Evolutionary conservation across 1,140 invertebrate species (phyloP), one percentile per base, ranked within the genome.

Genomic region (Meloidogyne exigua): DNA sequence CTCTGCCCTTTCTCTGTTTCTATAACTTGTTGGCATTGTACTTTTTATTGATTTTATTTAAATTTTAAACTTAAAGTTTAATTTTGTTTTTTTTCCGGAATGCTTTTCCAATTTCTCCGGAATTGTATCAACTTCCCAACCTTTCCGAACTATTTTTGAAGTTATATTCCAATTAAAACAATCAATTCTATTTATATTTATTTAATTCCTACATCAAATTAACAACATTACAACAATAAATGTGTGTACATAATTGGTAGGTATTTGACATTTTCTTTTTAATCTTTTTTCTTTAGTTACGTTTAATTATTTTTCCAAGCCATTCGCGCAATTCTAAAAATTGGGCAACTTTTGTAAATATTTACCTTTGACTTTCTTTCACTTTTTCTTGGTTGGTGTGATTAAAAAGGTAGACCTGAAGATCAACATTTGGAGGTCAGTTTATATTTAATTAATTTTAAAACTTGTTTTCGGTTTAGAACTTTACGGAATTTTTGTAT

Each of bases 31-130:
- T 3, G 39, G 3, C 11, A 42, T 42, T 42, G 39, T 12, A 42
- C 18, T 49, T 49, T n/a, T n/a, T n/a, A n/a, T n/a, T 49, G 18
- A 49, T 44, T 44, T 44, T 44, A 18, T 49, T 49, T 18, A n/a
- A 49, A 49, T 44, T 32, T 32, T 66, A 26, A 42, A 71, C 42
- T 25, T 0, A n/a, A 72, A 18, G n/a, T n/a, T n/a, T n/a, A n/a
- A n/a, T n/a, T n/a, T n/a, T n/a, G n/a, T n/a, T n/a, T 32, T 66
- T 36, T 66, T 67, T 28, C 65, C 13, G 65, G 26, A 67, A 15
- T n/a, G 5, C 18, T 39, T 67, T 28, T 39, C 3, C 18, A 18
- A 18, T 1, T 18, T 49, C 18, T 67, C 65, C 65, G 65, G 26
- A 32, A 28, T 32, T 67, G n/a, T n/a, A n/a, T n/a, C n/a, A n/a